Base-by-base conservation (phyloP, 1,140 invertebrate genomes). In the Grapholita molesta region DNA sequence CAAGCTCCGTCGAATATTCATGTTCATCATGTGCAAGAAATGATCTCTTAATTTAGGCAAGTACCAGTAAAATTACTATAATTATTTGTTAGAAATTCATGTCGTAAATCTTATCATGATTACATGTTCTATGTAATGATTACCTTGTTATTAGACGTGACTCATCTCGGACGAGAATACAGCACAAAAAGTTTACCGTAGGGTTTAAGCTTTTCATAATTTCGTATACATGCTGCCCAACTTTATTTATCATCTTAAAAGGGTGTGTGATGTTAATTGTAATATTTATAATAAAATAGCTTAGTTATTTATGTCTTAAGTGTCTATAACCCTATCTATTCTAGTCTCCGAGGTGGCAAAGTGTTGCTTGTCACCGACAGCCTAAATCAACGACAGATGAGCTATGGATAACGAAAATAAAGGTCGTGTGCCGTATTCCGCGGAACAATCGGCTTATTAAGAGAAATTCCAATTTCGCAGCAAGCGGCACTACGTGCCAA, bases 71-170 rank as follows among this genome's bases (percentile, higher is more conserved):
- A 80, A 89, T 85, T 66, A 88, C 82, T 83, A 71, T 87, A 88
- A 87, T 89, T 80, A 85, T 77, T 78, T 67, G 73, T 68, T 64
- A 61, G 75, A 74, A 74, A 75, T 77, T 79, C 76, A 79, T 81
- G 76, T 84, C 79, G 76, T 89, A 85, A 87, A 87, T 87, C 85
- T 76, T 72, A 70, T 61, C 71, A 35, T 85, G 82, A 89, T 89
- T 89, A 83, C 77, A 79, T 68, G 80, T 73, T 84, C 48, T 72
- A 74, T 76, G 75, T 77, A 76, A 77, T 77, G 78, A 84, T 72
- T 72, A 70, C 70, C 69, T 73, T 68, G 71, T 79, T 75, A 78
- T 81, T 86, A 84, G 48, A 70, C 66, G 70, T 86, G 83, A 86
- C 64, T 86, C 84, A 88, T 70, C 68, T 32, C 12, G 21, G 55